Evolutionary conservation across 2,888 invertebrate species (phyloP).

Genomic region (Trypoxylon attenuatum): DNA sequence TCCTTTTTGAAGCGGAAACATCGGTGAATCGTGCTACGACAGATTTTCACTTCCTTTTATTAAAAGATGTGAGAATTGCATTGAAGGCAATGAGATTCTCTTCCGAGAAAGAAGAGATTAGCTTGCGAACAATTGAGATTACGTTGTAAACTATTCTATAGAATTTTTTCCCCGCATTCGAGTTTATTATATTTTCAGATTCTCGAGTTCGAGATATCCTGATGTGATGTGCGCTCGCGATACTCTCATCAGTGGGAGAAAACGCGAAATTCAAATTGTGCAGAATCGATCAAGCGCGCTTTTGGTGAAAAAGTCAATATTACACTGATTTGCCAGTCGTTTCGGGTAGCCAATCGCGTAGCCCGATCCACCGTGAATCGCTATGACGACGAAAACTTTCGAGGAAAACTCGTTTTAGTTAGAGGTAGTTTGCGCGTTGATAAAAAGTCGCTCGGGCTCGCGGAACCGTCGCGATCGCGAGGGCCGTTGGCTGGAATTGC

Average conservation of each 20-base stretch:
- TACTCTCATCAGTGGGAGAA: too few species aligned
- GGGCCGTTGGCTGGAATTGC: slow-evolving; percentile 52
- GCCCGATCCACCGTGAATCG: slow-evolving; percentile 5
- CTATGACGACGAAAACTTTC: slow-evolving; percentile 1
- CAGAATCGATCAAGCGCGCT: too few species aligned
- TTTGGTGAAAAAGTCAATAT: too few species aligned
- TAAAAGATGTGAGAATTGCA: slow-evolving; percentile 13
- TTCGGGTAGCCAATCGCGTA: too few species aligned
- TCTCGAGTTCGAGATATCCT: too few species aligned
- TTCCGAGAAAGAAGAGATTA: too few species aligned
- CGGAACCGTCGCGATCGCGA: slow-evolving; percentile 30
- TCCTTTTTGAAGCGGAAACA: slow-evolving; percentile 1
- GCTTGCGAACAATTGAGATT: too few species aligned
- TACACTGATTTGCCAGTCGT: not conserved
- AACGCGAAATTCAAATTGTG: too few species aligned
- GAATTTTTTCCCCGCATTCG: too few species aligned
- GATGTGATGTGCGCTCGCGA: too few species aligned
- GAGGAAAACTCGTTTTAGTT: slow-evolving; percentile 16
- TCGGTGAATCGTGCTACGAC: not conserved
- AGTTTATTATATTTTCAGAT: too few species aligned
- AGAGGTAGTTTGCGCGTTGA: not conserved
- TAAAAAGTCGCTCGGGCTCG: slow-evolving; percentile 20
- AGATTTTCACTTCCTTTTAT: not conserved
- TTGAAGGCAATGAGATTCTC: not conserved
- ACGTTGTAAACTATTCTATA: too few species aligned